Base-by-base conservation (phyloP, 1,140 invertebrate genomes). In the Drosophila littoralis region DNA sequence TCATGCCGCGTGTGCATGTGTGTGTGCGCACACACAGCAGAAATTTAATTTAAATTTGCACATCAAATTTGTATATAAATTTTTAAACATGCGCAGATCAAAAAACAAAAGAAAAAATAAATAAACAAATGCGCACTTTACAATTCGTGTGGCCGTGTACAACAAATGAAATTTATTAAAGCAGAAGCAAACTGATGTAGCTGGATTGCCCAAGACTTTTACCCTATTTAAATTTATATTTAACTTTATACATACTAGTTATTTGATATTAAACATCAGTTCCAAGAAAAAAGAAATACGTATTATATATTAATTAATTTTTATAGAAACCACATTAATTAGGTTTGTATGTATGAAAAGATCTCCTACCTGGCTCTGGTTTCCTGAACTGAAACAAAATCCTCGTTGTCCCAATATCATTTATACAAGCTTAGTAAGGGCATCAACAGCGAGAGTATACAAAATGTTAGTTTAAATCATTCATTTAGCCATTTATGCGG, bases 31-130 rank as follows among this genome's bases (percentile, higher is more conserved):
- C 70, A 75, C 43, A 59, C 60, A 59, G 50, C 64, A 66, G 60
- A 81, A 89, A 88, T 89, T 84, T 84, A 89, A 89, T 84, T 88
- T 88, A 86, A 89, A 89, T 88, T 88, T 84, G 77, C 77, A 70
- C 84, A 84, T 88, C 72, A 88, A 89, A 88, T 75, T 88, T 75
- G 51, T 75, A 51, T 67, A 83, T 88, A 72, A 70, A 89, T 88
- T 77, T 77, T 88, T 89, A 75, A 89, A 72, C 59, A 61, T 48
- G 71, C 45, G 12, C 43, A 63, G 7, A 50, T 64, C 38, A 57
- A 38, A 36, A 59, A 8, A 32, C 22, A 46, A 22, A 33, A 36
- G 46, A 43, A 13, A 10, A 54, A 40, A 9, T 33, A 28, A 58
- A 51, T 61, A 60, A 66, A 65, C 63, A 58, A 63, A 65, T 38